Conservation (phyloP, 2,797 vertebrate genomes). For the Avahi laniger region DNA sequence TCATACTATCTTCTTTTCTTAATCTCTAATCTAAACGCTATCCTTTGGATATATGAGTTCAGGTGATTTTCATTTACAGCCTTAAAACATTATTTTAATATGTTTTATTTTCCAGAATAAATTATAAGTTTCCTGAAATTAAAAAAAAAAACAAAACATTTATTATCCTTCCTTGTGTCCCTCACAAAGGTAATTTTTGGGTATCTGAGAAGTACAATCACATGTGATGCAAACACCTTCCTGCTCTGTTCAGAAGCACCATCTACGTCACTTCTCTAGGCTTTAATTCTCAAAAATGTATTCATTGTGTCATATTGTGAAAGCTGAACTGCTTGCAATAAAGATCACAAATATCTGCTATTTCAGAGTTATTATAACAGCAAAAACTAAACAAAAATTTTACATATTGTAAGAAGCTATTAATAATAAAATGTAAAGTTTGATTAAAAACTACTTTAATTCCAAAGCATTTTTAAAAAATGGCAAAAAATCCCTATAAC, state of each 20-base stretch:
- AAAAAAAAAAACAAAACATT: background rate
- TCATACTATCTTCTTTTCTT: background rate
- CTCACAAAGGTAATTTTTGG: background rate
- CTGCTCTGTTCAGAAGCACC: background rate
- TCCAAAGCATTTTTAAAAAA: background rate
- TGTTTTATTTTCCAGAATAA: background rate
- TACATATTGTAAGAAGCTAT: background rate
- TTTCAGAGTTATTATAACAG: background rate
- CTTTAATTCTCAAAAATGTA: background rate
- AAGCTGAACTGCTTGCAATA: background rate
- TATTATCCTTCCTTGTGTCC: background rate
- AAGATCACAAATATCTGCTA: background rate
- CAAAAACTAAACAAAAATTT: slow-evolving; percentile 8
- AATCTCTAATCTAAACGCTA: background rate
- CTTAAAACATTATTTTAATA: background rate
- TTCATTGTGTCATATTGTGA: background rate
- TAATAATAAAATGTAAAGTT: background rate
- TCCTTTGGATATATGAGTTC: background rate
- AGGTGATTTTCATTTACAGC: background rate
- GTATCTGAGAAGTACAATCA: background rate
- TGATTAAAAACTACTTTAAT: background rate
- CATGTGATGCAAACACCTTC: background rate
- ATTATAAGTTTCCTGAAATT: background rate
- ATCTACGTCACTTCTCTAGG: background rate
- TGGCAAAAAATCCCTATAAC: background rate